phyloP scores from a whole-genome alignment of 2,113 vertebrate genomes.

The Lethenteron camtschaticum region DNA sequence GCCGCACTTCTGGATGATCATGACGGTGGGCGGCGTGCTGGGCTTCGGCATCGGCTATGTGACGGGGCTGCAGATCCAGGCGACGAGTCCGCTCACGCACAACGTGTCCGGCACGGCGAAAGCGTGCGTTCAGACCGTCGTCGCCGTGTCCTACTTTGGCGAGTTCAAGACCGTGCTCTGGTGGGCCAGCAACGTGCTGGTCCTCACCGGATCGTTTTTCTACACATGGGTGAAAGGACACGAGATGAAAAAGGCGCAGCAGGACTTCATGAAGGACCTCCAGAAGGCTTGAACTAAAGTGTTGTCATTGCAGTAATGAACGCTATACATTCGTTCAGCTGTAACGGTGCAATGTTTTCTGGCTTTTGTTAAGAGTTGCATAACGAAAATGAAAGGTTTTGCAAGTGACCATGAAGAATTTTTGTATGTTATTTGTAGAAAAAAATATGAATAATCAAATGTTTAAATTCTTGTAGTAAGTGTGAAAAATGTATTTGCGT shows the following conservation, averaged over 20 bases:
- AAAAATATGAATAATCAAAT: too few relatives aligned
- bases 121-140: constrained; percentile 67
- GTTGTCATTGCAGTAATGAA: too few relatives aligned
- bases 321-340: too few relatives aligned
- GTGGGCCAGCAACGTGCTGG: constrained; percentile 91
- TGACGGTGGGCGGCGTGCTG: constrained; percentile 55
- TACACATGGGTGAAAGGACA: constrained; percentile 78
- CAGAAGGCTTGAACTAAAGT: not conserved
- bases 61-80: constrained; percentile 79
- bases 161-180: constrained; percentile 59
- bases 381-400: too few relatives aligned
- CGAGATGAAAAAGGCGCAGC: constrained; percentile 55
- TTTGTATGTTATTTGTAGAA: too few relatives aligned
- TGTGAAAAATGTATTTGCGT: too few relatives aligned
- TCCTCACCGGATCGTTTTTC: constrained; percentile 57
- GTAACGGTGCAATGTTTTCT: too few relatives aligned
- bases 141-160: constrained; percentile 49
- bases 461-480: too few relatives aligned
- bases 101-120: constrained; percentile 82
- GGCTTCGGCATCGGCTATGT: constrained; percentile 86
- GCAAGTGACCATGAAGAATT: too few relatives aligned
- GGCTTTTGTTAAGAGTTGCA: too few relatives aligned
- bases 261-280: constrained; percentile 17
- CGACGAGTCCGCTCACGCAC: constrained; percentile 74
- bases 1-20: constrained; percentile 55